phyloP scores from a whole-genome alignment of 2,797 vertebrate species.

The Margarornis squamiger region DNA sequence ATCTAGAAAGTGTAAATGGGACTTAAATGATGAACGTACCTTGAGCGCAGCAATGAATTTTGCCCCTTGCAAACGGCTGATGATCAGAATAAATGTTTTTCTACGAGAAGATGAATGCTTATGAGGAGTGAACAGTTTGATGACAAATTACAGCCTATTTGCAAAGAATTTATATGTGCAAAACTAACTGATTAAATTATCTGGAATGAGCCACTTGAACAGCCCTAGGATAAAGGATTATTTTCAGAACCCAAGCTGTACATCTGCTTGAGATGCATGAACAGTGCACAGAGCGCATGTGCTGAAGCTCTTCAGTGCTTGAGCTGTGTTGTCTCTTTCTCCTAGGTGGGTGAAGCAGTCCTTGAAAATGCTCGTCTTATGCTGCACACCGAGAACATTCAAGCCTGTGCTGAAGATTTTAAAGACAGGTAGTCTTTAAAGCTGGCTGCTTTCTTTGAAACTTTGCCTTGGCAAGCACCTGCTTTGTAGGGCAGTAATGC shows the following conservation, averaged over 20 bases:
- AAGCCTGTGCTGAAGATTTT: constrained; percentile 90
- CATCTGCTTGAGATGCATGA: neutral
- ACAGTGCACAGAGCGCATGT: neutral
- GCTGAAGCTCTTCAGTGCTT: neutral
- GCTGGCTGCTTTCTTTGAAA: neutral
- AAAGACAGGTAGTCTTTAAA: constrained; percentile 85
- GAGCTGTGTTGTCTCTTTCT: constrained; percentile 23
- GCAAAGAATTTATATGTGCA: neutral
- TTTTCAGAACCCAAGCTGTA: constrained; percentile 14
- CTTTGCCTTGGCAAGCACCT: neutral
- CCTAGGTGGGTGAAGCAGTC: constrained; percentile 89
- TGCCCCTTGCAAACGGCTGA: neutral
- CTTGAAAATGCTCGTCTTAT: constrained; percentile 90
- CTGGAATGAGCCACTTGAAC: neutral
- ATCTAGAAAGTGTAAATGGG: neutral
- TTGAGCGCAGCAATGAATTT: neutral
- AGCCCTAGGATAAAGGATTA: neutral
- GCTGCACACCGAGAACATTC: constrained; percentile 90
- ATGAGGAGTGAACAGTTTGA: neutral
- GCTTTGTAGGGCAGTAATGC: neutral
- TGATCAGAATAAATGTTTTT: neutral
- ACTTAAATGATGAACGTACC: neutral
- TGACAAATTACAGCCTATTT: neutral
- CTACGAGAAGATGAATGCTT: neutral
- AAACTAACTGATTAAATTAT: neutral